Percentiles rank a stretch among this genome's conserved stretches.
phyloP scores from a whole-genome alignment of 2,888 invertebrate species.

The Lasioglossum calceatum region DNA sequence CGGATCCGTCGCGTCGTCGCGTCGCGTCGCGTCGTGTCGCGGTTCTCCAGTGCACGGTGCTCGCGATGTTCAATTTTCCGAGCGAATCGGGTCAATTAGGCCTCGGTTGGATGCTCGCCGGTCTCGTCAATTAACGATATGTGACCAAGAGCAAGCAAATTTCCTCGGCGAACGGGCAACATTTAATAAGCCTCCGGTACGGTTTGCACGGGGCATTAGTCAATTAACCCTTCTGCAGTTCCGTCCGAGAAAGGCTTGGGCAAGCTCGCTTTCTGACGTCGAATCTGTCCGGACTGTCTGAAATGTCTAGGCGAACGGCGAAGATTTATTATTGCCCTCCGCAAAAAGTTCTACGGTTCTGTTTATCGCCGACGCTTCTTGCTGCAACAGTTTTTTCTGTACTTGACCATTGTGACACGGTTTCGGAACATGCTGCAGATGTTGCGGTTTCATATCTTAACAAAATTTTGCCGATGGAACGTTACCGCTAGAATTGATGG shows the following conservation, averaged over 20 bases:
- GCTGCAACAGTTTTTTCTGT: neutral
- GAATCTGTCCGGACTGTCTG: slow-evolving; percentile 17
- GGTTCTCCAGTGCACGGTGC: neutral
- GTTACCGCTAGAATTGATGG: too few relatives aligned
- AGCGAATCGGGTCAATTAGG: slow-evolving; percentile 40
- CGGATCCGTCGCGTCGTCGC: neutral
- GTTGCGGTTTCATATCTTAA: too few relatives aligned
- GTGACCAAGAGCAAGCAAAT: slow-evolving; percentile 45
- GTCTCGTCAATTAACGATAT: slow-evolving; percentile 41
- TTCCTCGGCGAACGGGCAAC: slow-evolving; percentile 27
- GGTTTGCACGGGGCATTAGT: slow-evolving; percentile 19
- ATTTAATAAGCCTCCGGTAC: slow-evolving; percentile 17
- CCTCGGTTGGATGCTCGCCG: neutral
- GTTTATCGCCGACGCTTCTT: neutral
- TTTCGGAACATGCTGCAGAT: neutral
- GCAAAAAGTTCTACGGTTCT: neutral
- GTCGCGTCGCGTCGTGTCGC: neutral
- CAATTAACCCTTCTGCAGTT: slow-evolving; percentile 18
- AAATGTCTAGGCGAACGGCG: slow-evolving; percentile 14
- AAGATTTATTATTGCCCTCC: slow-evolving; percentile 28
- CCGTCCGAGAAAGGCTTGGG: slow-evolving; percentile 9
- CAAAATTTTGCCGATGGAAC: too few relatives aligned
- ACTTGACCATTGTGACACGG: neutral
- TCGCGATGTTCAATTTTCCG: slow-evolving; percentile 1
- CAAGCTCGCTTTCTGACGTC: slow-evolving; percentile 11